phyloP scores from a whole-genome alignment of 2,113 vertebrate species.

The Donacobius atricapilla region DNA sequence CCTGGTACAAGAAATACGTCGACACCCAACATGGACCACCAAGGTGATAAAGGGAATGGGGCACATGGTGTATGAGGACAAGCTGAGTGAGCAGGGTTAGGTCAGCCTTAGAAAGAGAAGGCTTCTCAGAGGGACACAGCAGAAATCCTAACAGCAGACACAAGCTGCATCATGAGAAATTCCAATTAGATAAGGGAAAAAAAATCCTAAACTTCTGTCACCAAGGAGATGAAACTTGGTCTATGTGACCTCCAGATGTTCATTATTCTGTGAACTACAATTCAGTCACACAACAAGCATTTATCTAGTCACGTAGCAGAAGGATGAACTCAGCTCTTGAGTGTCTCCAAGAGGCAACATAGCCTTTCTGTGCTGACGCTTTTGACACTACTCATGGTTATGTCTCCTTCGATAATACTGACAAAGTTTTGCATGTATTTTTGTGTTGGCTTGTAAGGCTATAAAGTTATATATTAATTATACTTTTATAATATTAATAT shows the following conservation, averaged over 20 bases:
- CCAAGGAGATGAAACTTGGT: not conserved
- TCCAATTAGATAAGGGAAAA: not conserved
- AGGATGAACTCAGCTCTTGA: not conserved
- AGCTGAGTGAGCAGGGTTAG: not conserved
- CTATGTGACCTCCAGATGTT: not conserved
- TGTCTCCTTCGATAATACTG: not conserved
- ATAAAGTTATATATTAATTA: not conserved
- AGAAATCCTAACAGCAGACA: not conserved
- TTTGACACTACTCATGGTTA: not conserved
- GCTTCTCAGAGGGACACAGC: not conserved
- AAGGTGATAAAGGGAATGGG: not conserved
- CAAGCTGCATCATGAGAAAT: not conserved
- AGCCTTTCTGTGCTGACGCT: not conserved
- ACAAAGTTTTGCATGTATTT: not conserved
- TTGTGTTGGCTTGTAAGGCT: not conserved
- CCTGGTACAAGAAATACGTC: not conserved
- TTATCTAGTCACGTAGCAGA: not conserved
- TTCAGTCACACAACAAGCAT: not conserved
- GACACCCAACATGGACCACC: not conserved
- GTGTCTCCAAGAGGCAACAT: not conserved
- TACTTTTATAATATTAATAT: not conserved
- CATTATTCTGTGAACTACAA: not conserved
- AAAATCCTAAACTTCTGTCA: not conserved
- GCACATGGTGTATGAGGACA: not conserved
- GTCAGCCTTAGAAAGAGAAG: not conserved